Conservation (phyloP, 2,797 vertebrate genomes). For the Nothura maculosa region DNA sequence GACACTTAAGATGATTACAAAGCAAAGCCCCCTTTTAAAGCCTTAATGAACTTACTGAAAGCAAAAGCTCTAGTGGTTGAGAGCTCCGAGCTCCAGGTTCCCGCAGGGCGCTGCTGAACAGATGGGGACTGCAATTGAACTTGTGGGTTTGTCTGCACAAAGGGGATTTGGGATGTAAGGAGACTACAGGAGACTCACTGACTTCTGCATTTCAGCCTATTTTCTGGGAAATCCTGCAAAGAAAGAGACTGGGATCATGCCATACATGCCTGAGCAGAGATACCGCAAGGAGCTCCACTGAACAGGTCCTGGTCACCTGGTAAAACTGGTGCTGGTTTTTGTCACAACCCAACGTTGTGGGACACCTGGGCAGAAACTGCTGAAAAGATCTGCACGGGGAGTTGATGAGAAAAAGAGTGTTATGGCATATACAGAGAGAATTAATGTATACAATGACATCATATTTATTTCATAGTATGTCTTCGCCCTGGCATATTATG, state of each 20-base stretch:
- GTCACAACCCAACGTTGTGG: accelerated
- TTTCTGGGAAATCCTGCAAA: background rate
- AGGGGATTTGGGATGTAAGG: background rate
- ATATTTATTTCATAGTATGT: background rate
- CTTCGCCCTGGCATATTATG: background rate
- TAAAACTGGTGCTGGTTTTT: background rate
- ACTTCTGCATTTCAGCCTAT: background rate
- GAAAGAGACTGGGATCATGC: background rate
- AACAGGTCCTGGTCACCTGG: background rate
- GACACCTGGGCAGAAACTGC: background rate
- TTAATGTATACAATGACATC: background rate
- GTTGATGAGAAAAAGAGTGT: background rate
- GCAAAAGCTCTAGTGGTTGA: background rate
- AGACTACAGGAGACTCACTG: background rate
- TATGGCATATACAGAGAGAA: background rate
- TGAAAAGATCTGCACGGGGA: background rate
- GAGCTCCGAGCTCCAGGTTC: constrained; percentile 9
- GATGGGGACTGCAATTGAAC: background rate
- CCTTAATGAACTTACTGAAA: constrained; percentile 38
- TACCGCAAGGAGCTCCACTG: background rate
- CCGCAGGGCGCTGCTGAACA: background rate
- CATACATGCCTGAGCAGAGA: background rate
- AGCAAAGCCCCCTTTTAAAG: constrained; percentile 34
- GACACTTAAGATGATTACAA: constrained; percentile 36
- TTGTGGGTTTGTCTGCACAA: background rate